Evolutionary conservation across 2,797 vertebrate species (phyloP).

Genomic region (Fundulus diaphanus): DNA sequence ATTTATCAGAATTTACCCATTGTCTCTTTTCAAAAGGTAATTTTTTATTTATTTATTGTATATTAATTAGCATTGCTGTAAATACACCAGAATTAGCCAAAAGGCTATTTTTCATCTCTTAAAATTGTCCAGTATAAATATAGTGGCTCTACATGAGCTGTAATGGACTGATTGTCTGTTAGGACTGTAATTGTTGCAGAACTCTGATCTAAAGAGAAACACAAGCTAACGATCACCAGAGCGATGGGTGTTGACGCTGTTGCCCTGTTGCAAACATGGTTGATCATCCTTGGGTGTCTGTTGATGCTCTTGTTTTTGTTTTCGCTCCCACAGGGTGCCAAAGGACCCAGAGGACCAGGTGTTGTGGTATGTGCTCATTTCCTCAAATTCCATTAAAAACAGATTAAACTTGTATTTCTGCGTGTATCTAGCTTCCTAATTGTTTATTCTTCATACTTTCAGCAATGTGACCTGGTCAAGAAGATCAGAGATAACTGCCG

Average conservation of each 20-base stretch:
- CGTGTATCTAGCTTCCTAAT: background rate
- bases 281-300: constrained; percentile 12
- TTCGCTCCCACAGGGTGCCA: constrained; percentile 86
- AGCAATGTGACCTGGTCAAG: constrained; percentile 92
- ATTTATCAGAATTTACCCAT: too few species aligned
- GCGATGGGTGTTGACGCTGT: background rate
- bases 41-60: too few species aligned
- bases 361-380: constrained; percentile 71
- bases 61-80: too few species aligned
- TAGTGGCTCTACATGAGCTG: too few species aligned
- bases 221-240: background rate
- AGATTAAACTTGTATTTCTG: background rate
- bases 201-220: background rate
- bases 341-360: constrained; percentile 86
- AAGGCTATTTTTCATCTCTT: too few species aligned
- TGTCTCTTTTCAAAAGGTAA: too few species aligned
- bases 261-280: background rate
- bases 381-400: background rate
- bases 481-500: constrained; percentile 96
- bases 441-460: constrained; percentile 27
- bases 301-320: constrained; percentile 43
- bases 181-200: too few species aligned
- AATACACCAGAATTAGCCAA: too few species aligned
- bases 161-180: too few species aligned
- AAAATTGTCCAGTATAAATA: too few species aligned